These are phyloP conservation scores for Avahi laniger DNA, from an alignment of 2,797 vertebrate genomes.

Conservation along the genomic window DNA sequence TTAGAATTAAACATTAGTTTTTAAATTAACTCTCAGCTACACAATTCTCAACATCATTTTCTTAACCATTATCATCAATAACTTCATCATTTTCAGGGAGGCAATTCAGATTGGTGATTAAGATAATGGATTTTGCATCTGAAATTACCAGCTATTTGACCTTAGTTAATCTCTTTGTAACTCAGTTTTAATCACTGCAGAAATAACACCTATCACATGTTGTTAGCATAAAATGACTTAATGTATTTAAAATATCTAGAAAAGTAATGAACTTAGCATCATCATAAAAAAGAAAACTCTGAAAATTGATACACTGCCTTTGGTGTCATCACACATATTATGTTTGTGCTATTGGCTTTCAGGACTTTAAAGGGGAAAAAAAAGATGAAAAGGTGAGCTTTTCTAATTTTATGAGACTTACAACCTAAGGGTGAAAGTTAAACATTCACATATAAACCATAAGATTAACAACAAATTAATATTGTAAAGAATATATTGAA, in stretches of 20 bases:
- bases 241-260: neutral
- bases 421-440: neutral
- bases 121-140: neutral
- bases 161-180: neutral
- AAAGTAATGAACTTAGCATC: neutral
- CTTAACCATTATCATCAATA: neutral
- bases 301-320: neutral
- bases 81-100: neutral
- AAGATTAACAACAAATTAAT: neutral
- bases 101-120: neutral
- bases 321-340: neutral
- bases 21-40: neutral
- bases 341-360: neutral
- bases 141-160: neutral
- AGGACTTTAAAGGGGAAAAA: neutral
- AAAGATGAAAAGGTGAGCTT: neutral
- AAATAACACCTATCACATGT: neutral
- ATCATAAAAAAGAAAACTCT: neutral
- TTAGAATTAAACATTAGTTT: neutral
- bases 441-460: neutral
- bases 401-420: conserved; percentile 4
- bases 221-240: neutral
- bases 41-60: neutral
- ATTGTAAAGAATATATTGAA: neutral
- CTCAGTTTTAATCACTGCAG: neutral